phyloP scores from a whole-genome alignment of 2,113 vertebrate genomes.

The Tenrec ecaudatus region DNA sequence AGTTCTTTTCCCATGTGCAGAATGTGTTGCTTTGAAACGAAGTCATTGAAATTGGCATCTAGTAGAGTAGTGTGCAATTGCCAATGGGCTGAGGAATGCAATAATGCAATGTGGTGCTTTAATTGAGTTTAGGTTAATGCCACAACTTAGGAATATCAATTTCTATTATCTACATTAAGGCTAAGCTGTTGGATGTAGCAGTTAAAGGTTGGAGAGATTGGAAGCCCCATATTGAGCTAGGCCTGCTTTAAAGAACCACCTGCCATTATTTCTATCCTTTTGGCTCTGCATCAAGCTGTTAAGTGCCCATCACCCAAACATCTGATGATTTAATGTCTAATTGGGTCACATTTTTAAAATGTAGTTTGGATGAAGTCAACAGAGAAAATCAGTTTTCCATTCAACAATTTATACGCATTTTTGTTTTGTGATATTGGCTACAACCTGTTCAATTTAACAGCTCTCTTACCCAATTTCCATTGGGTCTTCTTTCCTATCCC shows the following conservation, averaged over 20 bases:
- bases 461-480: too few species aligned
- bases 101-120: conserved; percentile 45
- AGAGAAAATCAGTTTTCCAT: too few species aligned
- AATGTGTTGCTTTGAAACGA: background rate
- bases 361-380: too few species aligned
- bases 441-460: too few species aligned
- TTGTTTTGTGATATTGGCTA: too few species aligned
- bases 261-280: conserved; percentile 32
- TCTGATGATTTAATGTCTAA: conserved; percentile 22
- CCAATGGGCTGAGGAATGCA: background rate
- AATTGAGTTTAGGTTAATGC: conserved; percentile 64
- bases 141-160: conserved; percentile 64
- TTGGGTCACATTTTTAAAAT: too few species aligned
- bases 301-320: conserved; percentile 48
- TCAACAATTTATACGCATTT: too few species aligned
- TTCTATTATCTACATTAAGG: conserved; percentile 61
- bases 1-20: background rate
- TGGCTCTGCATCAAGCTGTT: conserved; percentile 9
- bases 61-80: background rate
- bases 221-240: conserved; percentile 47
- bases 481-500: too few species aligned
- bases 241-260: conserved; percentile 39
- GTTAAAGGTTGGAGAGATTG: conserved; percentile 30
- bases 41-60: conserved; percentile 1
- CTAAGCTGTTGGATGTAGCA: conserved; percentile 49